phyloP scores from a whole-genome alignment of 2,113 vertebrate genomes.

The Rutilus rutilus region DNA sequence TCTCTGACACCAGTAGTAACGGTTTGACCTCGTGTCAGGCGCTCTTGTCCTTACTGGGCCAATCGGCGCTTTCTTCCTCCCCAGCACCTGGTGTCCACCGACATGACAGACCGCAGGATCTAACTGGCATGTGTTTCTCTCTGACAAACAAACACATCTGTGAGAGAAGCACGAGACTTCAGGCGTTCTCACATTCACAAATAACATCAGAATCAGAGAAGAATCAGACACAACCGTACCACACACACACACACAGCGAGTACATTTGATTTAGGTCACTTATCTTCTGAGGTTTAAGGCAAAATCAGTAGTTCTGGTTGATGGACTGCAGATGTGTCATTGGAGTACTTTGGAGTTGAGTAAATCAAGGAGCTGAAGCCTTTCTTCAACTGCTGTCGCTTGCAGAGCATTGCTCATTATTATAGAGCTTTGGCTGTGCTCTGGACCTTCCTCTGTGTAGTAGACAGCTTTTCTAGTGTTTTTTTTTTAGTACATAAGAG shows the following conservation, averaged over 20 bases:
- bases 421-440: not conserved
- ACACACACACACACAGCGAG: not conserved
- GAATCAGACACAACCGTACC: not conserved
- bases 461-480: not conserved
- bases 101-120: constrained; percentile 37
- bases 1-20: not conserved
- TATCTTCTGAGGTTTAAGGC: not conserved
- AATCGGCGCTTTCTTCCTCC: not conserved
- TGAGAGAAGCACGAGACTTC: constrained; percentile 2
- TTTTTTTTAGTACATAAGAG: not conserved
- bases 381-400: not conserved
- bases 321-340: not conserved
- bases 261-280: not conserved
- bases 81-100: constrained; percentile 38
- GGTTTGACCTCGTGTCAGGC: not conserved
- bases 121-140: constrained; percentile 31
- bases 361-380: not conserved
- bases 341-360: not conserved
- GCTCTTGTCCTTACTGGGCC: not conserved
- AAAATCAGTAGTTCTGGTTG: constrained; percentile 3
- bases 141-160: constrained; percentile 54
- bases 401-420: not conserved
- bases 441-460: not conserved
- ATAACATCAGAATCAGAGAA: not conserved
- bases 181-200: constrained; percentile 39